These are phyloP conservation scores for Phataginus tricuspis DNA, from an alignment of 2,797 vertebrate species.

Conservation along the genomic window DNA sequence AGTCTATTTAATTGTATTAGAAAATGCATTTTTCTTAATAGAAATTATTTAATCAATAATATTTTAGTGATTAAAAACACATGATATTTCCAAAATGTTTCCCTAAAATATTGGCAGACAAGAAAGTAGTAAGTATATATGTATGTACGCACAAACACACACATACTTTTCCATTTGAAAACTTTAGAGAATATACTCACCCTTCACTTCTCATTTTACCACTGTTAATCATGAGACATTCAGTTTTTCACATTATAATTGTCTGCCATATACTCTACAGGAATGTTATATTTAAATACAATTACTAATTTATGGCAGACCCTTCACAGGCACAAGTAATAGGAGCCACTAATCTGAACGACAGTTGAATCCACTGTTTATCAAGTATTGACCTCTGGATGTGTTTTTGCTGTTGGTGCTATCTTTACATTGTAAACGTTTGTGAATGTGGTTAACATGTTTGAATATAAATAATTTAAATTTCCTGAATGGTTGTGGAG, in stretches of 20 bases:
- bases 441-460: neutral
- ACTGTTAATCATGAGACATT: slow-evolving; percentile 31
- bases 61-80: neutral
- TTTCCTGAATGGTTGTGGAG: neutral
- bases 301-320: slow-evolving; percentile 52
- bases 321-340: neutral
- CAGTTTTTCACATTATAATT: slow-evolving; percentile 49
- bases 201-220: slow-evolving; percentile 43
- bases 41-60: slow-evolving; percentile 26
- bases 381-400: neutral
- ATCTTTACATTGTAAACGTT: neutral
- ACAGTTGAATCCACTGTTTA: neutral
- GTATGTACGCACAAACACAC: neutral
- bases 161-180: slow-evolving; percentile 37
- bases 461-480: neutral
- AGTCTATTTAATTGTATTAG: slow-evolving; percentile 4
- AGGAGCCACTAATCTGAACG: neutral
- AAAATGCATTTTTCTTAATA: slow-evolving; percentile 48
- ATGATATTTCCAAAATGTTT: slow-evolving; percentile 46
- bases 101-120: slow-evolving; percentile 19
- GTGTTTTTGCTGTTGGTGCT: slow-evolving; percentile 26
- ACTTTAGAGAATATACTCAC: slow-evolving; percentile 58
- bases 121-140: neutral
- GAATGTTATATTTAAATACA: slow-evolving; percentile 29
- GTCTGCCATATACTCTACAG: neutral